Percentiles rank a stretch among this genome's conserved stretches.
Conservation (phyloP, 2,888 invertebrate genomes). For the Drosophila hamatofila region DNA sequence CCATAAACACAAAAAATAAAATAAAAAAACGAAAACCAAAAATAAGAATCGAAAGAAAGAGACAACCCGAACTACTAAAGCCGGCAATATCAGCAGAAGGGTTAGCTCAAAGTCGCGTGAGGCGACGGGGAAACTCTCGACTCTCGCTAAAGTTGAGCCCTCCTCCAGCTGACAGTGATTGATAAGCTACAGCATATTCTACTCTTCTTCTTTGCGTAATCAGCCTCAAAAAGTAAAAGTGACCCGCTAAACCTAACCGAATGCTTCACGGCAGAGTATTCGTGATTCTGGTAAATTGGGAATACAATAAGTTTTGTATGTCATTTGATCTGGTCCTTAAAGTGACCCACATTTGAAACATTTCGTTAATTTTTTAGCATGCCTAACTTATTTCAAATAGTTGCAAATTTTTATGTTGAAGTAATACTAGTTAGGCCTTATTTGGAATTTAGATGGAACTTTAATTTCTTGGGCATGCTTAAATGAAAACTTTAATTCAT, state of each 20-base stretch:
- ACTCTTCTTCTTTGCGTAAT: conserved; percentile 63
- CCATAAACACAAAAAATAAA: not conserved
- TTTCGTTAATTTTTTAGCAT: not conserved
- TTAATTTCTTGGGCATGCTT: no score
- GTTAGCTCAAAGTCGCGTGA: conserved; percentile 40
- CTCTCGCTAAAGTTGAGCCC: conserved; percentile 63
- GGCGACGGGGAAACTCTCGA: conserved; percentile 47
- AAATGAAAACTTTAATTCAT: not conserved
- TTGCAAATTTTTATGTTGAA: no score
- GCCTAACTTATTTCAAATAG: not conserved
- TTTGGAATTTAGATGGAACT: not conserved
- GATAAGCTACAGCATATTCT: conserved; percentile 78
- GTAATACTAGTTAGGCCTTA: not conserved
- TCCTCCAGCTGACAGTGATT: conserved; percentile 80
- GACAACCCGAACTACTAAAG: conserved; percentile 25
- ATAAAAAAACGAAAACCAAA: conserved; percentile 5
- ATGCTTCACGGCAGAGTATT: conserved; percentile 21
- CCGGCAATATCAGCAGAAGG: conserved; percentile 39
- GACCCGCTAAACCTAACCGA: conserved; percentile 57
- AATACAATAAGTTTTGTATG: conserved; percentile 5
- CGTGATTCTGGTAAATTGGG: conserved; percentile 23
- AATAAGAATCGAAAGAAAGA: conserved; percentile 1
- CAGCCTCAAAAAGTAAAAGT: conserved; percentile 76
- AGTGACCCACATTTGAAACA: conserved; percentile 38
- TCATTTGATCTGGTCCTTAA: conserved; percentile 33